Evolutionary conservation across 2,888 invertebrate genomes (phyloP).

Genomic region (Patella ulyssiponensis): DNA sequence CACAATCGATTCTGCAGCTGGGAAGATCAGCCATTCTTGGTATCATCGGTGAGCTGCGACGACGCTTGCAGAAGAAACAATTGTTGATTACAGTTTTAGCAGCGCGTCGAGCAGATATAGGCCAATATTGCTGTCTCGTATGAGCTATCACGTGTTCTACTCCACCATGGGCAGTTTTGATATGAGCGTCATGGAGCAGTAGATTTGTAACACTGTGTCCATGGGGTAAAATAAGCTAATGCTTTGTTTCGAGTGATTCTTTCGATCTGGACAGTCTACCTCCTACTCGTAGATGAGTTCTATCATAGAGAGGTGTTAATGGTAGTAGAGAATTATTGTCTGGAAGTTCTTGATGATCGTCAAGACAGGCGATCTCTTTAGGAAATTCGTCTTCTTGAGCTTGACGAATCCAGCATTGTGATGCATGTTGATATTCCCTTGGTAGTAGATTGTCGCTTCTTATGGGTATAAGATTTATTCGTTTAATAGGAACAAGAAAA

Average conservation of each 20-base stretch:
- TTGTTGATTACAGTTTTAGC: no score
- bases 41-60: no score
- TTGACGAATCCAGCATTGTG: neutral
- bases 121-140: no score
- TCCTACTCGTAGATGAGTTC: slow-evolving; percentile 4
- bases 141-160: slow-evolving; percentile 14
- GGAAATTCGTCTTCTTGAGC: slow-evolving; percentile 1
- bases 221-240: slow-evolving; percentile 8
- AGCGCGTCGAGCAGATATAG: no score
- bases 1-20: no score
- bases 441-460: no score
- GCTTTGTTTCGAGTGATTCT: slow-evolving; percentile 7
- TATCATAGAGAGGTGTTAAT: slow-evolving; percentile 14
- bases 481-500: neutral
- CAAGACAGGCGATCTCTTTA: no score
- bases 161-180: slow-evolving; percentile 15
- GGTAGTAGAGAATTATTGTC: slow-evolving; percentile 9
- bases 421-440: no score
- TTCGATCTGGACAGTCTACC: slow-evolving; percentile 9
- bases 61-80: no score
- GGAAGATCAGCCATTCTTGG: no score
- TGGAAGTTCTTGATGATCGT: slow-evolving; percentile 8
- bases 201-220: neutral
- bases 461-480: neutral
- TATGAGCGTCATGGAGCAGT: slow-evolving; percentile 11